Percentiles rank a stretch among this genome's conserved stretches.
Evolutionary conservation across 2,888 invertebrate species (phyloP).

Genomic region (Papilio protenor): DNA sequence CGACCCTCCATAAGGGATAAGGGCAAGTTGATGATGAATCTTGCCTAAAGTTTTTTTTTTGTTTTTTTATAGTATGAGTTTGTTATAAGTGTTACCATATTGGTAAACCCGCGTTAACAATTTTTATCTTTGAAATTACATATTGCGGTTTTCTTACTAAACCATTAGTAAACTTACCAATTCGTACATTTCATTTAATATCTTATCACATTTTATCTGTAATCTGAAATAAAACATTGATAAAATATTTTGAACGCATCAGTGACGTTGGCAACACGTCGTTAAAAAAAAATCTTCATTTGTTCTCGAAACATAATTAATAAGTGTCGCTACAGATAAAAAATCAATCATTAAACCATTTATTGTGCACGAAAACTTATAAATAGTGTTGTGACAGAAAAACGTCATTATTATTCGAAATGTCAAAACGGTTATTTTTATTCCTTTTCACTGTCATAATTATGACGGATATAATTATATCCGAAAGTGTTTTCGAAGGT

Average conservation of each 20-base stretch:
- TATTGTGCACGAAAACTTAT: not conserved
- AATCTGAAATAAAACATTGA: not conserved
- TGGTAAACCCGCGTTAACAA: too few relatives aligned
- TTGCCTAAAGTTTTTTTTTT: too few relatives aligned
- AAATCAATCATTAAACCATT: not conserved
- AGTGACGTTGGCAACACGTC: constrained; percentile 5
- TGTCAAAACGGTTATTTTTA: not conserved
- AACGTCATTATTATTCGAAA: constrained; percentile 11
- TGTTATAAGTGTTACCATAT: too few relatives aligned
- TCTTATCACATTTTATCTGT: constrained; percentile 10
- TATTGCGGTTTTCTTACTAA: not conserved
- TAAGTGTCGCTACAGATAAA: not conserved
- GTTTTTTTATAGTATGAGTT: too few relatives aligned
- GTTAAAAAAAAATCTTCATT: not conserved
- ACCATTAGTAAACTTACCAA: not conserved
- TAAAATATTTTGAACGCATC: constrained; percentile 1
- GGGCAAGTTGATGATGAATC: too few relatives aligned
- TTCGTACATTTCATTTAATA: not conserved
- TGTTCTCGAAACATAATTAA: not conserved
- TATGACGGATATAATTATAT: constrained; percentile 40
- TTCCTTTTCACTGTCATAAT: constrained; percentile 37
- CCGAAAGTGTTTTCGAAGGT: constrained; percentile 52
- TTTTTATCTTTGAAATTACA: not conserved
- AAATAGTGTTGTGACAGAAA: not conserved
- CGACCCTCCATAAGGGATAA: too few relatives aligned